phyloP scores from a whole-genome alignment of 2,888 invertebrate species.

The Tortrix viridana region DNA sequence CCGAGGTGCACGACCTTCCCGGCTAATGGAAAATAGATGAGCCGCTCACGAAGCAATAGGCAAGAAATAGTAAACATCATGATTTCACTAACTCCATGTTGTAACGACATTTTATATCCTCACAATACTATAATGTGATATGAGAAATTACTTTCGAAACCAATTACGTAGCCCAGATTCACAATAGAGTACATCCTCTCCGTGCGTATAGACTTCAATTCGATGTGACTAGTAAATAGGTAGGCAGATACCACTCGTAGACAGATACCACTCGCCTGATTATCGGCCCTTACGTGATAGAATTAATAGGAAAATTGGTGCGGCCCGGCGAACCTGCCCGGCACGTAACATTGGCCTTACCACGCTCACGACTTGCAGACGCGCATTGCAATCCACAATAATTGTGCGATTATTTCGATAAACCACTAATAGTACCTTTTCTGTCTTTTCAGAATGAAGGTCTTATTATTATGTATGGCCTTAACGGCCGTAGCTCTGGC shows the following conservation, averaged over 20 bases:
- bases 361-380: constrained; percentile 70
- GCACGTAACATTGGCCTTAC: constrained; percentile 83
- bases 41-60: constrained; percentile 40
- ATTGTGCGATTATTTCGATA: constrained; percentile 54
- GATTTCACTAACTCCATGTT: constrained; percentile 19
- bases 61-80: constrained; percentile 44
- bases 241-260: constrained; percentile 51
- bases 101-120: constrained; percentile 22
- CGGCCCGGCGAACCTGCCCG: constrained; percentile 60
- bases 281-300: constrained; percentile 73
- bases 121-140: constrained; percentile 29
- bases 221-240: constrained; percentile 61
- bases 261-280: constrained; percentile 58
- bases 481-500: constrained; percentile 83
- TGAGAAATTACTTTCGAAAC: constrained; percentile 50
- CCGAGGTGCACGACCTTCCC: constrained; percentile 59
- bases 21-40: constrained; percentile 62
- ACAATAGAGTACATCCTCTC: constrained; percentile 76
- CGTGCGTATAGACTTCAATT: constrained; percentile 66
- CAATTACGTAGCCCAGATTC: constrained; percentile 59
- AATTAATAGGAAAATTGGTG: constrained; percentile 80
- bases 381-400: constrained; percentile 61
- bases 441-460: constrained; percentile 85
- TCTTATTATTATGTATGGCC: constrained; percentile 85
- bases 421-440: constrained; percentile 64